phyloP scores from a whole-genome alignment of 2,888 invertebrate genomes.

The Drosophila multiciliata region DNA sequence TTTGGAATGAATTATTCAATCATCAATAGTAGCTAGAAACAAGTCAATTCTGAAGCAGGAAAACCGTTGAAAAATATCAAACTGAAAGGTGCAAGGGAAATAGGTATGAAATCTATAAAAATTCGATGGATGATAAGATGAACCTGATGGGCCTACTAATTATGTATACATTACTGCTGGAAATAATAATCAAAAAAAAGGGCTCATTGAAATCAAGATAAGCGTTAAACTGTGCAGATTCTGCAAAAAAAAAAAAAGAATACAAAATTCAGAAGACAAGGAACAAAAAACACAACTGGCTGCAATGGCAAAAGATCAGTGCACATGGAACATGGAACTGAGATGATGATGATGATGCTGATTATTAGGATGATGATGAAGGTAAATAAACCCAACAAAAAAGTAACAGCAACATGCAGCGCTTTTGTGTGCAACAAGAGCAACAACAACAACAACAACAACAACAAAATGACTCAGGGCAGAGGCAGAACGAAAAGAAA shows the following conservation, averaged over 20 bases:
- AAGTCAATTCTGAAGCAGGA: constrained; percentile 17
- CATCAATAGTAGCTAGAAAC: neutral
- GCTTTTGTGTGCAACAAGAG: constrained; percentile 50
- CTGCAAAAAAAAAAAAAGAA: constrained; percentile 50
- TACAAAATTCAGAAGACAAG: constrained; percentile 28
- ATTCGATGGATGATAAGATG: constrained; percentile 19
- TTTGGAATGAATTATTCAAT: constrained; percentile 34
- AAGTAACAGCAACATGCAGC: constrained; percentile 57
- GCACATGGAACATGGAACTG: constrained; percentile 46
- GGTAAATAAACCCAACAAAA: constrained; percentile 66
- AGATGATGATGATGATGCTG: constrained; percentile 27
- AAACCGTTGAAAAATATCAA: constrained; percentile 7
- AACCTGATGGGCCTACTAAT: constrained; percentile 25
- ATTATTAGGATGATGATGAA: constrained; percentile 41
- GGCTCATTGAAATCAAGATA: constrained; percentile 58
- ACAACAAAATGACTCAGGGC: constrained; percentile 59
- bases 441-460: constrained; percentile 36
- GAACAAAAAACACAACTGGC: constrained; percentile 17
- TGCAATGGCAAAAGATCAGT: constrained; percentile 66
- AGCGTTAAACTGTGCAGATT: constrained; percentile 59
- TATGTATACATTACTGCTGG: constrained; percentile 30
- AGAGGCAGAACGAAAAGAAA: constrained; percentile 56
- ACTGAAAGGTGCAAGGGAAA: constrained; percentile 20
- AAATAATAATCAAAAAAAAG: constrained; percentile 24
- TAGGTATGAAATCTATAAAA: constrained; percentile 56